phyloP scores from a whole-genome alignment of 1,140 invertebrate genomes.

The Asobara japonica region DNA sequence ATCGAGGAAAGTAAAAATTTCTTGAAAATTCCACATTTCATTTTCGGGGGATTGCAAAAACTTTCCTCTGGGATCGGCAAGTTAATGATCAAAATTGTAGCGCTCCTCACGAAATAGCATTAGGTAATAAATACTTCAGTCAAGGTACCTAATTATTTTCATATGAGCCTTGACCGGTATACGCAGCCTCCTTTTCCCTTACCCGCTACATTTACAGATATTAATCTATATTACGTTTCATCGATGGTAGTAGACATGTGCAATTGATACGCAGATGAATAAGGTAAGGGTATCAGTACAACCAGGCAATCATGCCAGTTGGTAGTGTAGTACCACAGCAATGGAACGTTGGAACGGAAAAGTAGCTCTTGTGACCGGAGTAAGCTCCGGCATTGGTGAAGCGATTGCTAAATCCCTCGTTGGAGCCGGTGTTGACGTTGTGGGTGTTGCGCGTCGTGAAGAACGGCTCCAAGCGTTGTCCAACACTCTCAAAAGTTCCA shows the following conservation, averaged over 20 bases:
- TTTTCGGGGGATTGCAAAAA: no score
- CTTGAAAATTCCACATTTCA: no score
- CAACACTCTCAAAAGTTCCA: background rate
- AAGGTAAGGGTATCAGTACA: background rate
- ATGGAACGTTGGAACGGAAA: constrained; percentile 58
- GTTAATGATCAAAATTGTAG: no score
- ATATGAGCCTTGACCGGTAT: background rate
- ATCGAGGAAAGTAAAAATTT: no score
- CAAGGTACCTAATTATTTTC: background rate
- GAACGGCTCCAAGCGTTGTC: background rate
- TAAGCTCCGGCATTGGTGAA: constrained; percentile 65
- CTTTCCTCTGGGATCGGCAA: no score
- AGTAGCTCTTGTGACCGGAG: constrained; percentile 66
- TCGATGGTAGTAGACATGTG: background rate
- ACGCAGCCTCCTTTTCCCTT: background rate
- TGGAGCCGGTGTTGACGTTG: background rate
- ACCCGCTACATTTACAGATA: constrained; percentile 43
- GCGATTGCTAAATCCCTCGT: constrained; percentile 48
- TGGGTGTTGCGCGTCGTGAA: constrained; percentile 11
- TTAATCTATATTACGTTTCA: background rate
- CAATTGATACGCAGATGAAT: background rate
- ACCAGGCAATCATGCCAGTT: background rate
- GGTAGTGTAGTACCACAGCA: background rate
- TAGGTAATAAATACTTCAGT: no score
- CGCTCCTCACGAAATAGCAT: no score